Conservation (phyloP, 2,797 vertebrate species). For the Psittacula derbiana region DNA sequence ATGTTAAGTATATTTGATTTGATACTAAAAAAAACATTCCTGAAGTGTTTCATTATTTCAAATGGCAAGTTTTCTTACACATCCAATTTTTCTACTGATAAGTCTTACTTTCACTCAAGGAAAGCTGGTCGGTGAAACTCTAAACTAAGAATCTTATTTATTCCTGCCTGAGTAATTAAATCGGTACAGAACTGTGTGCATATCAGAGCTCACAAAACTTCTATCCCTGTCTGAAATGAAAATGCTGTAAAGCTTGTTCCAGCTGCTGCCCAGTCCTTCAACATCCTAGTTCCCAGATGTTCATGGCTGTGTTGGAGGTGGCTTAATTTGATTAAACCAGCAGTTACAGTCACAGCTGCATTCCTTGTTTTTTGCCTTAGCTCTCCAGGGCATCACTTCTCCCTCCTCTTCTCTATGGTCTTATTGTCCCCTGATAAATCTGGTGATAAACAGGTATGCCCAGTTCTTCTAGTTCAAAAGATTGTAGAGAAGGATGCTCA, state of each 20-base stretch:
- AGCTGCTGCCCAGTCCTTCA: not conserved
- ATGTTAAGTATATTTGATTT: not conserved
- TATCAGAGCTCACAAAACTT: not conserved
- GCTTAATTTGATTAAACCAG: not conserved
- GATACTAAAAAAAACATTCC: not conserved
- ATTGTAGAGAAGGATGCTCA: not conserved
- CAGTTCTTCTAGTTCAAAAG: not conserved
- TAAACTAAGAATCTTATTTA: not conserved
- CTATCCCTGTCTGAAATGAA: not conserved
- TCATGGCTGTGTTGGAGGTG: not conserved
- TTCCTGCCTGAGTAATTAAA: not conserved
- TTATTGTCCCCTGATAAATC: not conserved
- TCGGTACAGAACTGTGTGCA: not conserved
- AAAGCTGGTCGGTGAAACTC: not conserved
- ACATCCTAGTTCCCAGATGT: not conserved
- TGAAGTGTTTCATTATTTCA: not conserved
- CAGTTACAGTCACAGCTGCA: not conserved
- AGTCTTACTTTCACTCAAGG: not conserved
- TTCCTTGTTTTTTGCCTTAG: not conserved
- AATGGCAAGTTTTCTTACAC: not conserved
- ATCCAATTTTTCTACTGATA: not conserved
- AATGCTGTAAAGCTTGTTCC: not conserved
- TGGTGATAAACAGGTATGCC: not conserved
- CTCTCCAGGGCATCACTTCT: not conserved
- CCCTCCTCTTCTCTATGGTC: fast-evolving